Conservation (phyloP, 2,797 vertebrate species). For the Poeciliopsis paucimaculata region DNA sequence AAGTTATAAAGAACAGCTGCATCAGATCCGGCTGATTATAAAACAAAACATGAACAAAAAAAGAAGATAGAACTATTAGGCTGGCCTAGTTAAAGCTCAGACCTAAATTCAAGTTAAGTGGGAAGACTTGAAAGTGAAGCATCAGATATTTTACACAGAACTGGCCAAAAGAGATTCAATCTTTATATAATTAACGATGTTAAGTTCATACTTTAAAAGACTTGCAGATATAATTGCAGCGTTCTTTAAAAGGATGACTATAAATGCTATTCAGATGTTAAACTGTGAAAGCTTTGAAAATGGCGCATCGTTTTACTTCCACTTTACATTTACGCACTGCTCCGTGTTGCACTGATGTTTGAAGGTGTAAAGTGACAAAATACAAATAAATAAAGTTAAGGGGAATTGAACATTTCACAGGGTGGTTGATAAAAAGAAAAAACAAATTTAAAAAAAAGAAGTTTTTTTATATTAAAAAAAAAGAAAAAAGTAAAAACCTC, state of each 20-base stretch:
- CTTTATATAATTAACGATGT: not conserved
- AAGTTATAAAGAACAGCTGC: slow-evolving; percentile 39
- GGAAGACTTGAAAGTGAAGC: not conserved
- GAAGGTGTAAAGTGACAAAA: not conserved
- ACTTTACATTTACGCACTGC: too few species aligned
- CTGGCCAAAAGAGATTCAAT: not conserved
- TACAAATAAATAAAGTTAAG: not conserved
- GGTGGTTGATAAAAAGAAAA: not conserved
- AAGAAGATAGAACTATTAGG: not conserved
- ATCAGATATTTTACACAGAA: not conserved
- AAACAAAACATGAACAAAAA: not conserved
- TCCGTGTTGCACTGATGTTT: not conserved
- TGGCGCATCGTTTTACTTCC: too few species aligned
- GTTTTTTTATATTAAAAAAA: not conserved
- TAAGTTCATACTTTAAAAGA: not conserved
- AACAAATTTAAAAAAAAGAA: not conserved
- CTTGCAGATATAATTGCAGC: too few species aligned
- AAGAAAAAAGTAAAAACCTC: not conserved
- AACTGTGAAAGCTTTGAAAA: too few species aligned
- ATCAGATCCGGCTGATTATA: not conserved
- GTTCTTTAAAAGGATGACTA: too few species aligned
- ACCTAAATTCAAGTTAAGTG: not conserved
- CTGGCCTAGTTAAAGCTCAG: not conserved
- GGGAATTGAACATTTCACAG: not conserved
- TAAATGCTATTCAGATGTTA: not conserved